phyloP scores from a whole-genome alignment of 1,140 invertebrate genomes.

The Megathymus violae region DNA sequence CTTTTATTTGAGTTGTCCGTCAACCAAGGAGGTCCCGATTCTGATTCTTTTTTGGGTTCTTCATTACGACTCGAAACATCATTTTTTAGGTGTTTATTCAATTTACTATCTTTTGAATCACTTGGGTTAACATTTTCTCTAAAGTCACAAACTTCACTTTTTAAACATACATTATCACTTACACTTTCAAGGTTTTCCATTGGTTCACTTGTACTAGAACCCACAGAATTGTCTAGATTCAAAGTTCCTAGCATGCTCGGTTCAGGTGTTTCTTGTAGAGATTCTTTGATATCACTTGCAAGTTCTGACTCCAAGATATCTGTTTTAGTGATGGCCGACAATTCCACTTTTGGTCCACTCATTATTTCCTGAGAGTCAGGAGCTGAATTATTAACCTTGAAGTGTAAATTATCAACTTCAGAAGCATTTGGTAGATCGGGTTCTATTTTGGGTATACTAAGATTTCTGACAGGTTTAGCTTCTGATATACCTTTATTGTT shows the following conservation, averaged over 20 bases:
- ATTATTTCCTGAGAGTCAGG: constrained; percentile 46
- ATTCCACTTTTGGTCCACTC: constrained; percentile 42
- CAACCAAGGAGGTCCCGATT: constrained; percentile 78
- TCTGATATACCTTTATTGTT: constrained; percentile 56
- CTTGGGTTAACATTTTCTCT: constrained; percentile 80
- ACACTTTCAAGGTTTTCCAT: constrained; percentile 59
- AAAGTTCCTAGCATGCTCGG: constrained; percentile 42
- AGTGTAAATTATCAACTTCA: constrained; percentile 50
- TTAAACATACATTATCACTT: constrained; percentile 65
- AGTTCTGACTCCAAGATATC: constrained; percentile 49
- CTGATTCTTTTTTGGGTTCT: constrained; percentile 70
- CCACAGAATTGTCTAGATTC: constrained; percentile 48
- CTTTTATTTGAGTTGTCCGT: constrained; percentile 75
- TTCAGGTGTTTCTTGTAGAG: constrained; percentile 57
- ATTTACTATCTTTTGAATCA: constrained; percentile 70
- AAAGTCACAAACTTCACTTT: constrained; percentile 77
- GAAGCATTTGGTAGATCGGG: constrained; percentile 51
- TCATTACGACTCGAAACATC: constrained; percentile 65
- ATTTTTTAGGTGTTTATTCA: constrained; percentile 65
- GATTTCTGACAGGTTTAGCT: constrained; percentile 56
- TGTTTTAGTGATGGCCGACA: constrained; percentile 45
- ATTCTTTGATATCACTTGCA: constrained; percentile 70
- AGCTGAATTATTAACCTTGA: constrained; percentile 58
- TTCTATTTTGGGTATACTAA: constrained; percentile 63
- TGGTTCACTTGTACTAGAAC: constrained; percentile 52